Base-by-base conservation (phyloP, 2,888 invertebrate species). In the Drosophila mettleri region DNA sequence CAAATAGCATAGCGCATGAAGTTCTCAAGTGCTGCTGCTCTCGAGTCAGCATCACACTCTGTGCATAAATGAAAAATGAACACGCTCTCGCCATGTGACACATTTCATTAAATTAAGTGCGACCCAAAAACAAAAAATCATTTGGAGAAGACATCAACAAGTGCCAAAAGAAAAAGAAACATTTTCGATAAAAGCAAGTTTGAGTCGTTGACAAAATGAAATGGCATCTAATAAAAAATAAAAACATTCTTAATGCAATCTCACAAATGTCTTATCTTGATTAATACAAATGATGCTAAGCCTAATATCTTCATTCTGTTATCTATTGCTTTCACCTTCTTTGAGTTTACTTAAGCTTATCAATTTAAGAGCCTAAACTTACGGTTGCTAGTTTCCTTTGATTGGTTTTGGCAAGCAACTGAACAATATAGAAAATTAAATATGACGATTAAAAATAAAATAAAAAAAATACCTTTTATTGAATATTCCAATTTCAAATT, bases 1-100 rank as follows among this genome's bases (percentile, higher is more conserved):
- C 78, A 49, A 69, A 10, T 33, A 31, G 29, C 31, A 45, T 57
- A 31, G 18, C 49, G 51, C 49, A 51, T 74, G 29, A 70, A 45
- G 31, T 48, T 48, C 74, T 39, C 41, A n/a, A 41, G 20, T 45
- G 18, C 49, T 9, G 24, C 24, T 5, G 18, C 22, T 12, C 33
- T 58, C 10, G 38, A 68, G 39, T n/a, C 2, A 36, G 48, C 48
- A 2, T 38, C 31, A 48, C 62, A 52, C 34, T 38, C 43, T 33
- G 7, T 34, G 39, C 38, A 33, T 41, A 46, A 55, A 36, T 38
- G 27, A 14, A 6, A 57, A 43, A 52, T 18, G 52, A 9, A 69
- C 20, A 36, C 48, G n/a, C 33, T 6, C 14, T 43, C 29, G 33
- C 41, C n/a, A 22, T 54, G 22, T 39, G 68, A 27, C 58, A 43